Percentiles rank a stretch among this genome's conserved stretches.
These are phyloP conservation scores for Clitarchus hookeri DNA, from an alignment of 2,888 invertebrate species.

Conservation along the genomic window DNA sequence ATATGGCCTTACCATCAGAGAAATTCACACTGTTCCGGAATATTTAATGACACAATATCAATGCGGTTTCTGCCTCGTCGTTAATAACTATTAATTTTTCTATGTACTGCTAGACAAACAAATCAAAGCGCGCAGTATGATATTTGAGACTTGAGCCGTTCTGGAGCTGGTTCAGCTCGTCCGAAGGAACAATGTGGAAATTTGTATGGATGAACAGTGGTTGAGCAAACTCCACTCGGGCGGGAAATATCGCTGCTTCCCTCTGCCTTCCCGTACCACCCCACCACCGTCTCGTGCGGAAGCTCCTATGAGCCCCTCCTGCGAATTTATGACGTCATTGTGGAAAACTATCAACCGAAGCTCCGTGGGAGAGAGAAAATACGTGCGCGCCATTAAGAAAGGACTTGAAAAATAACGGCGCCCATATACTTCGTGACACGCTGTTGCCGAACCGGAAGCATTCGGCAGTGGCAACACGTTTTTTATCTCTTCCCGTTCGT, in stretches of 20 bases:
- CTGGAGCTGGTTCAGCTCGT: neutral
- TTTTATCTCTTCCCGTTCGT: neutral
- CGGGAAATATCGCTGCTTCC: conserved; percentile 14
- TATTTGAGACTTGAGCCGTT: neutral
- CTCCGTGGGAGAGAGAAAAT: conserved; percentile 14
- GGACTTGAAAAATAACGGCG: conserved; percentile 9
- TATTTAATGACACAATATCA: too few species aligned
- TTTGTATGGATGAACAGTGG: conserved; percentile 14
- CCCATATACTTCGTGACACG: conserved; percentile 14
- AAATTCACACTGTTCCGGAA: too few species aligned
- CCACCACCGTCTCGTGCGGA: neutral
- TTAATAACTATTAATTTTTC: too few species aligned
- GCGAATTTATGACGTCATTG: conserved; percentile 14
- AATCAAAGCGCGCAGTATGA: too few species aligned
- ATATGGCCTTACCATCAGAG: too few species aligned
- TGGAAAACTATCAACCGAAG: conserved; percentile 14
- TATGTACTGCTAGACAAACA: too few species aligned
- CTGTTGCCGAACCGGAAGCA: conserved; percentile 14
- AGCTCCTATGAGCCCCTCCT: neutral
- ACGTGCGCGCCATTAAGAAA: conserved; percentile 14
- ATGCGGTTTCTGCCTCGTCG: too few species aligned
- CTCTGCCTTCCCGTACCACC: neutral
- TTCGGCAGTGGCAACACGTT: neutral
- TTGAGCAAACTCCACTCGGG: conserved; percentile 14
- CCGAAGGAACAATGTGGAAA: conserved; percentile 14